Conservation (phyloP, 2,888 invertebrate genomes). For the Azorinus chamasolen region DNA sequence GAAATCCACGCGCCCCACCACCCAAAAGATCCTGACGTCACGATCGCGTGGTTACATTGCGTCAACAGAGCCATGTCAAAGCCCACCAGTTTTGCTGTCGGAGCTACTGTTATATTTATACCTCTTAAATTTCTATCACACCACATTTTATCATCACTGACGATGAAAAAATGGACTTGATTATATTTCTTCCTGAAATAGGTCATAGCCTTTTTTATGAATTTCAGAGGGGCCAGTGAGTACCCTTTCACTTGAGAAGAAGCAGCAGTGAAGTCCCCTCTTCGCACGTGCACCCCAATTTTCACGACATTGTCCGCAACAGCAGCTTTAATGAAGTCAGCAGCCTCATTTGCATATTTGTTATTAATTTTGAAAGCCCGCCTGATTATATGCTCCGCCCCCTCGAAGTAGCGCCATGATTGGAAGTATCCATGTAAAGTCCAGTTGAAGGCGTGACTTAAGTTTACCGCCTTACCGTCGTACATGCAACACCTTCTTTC, state of each 20-base stretch:
- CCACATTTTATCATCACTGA: conserved; percentile 71
- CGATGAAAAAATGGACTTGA: conserved; percentile 63
- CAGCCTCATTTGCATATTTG: conserved; percentile 39
- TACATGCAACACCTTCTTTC: conserved; percentile 56
- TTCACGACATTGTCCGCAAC: conserved; percentile 17
- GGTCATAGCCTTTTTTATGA: conserved; percentile 62
- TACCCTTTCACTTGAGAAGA: conserved; percentile 60
- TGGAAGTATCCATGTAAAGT: conserved; percentile 72
- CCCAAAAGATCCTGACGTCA: conserved; percentile 82
- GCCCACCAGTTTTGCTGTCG: conserved; percentile 45
- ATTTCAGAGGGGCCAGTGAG: conserved; percentile 60
- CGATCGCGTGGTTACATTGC: conserved; percentile 86
- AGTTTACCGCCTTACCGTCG: conserved; percentile 23
- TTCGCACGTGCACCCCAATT: conserved; percentile 65
- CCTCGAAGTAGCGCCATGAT: conserved; percentile 73
- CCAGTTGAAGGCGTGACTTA: conserved; percentile 63
- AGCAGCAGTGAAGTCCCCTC: conserved; percentile 63
- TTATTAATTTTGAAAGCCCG: conserved; percentile 63
- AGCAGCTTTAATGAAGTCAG: conserved; percentile 24
- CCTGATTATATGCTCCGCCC: conserved; percentile 40
- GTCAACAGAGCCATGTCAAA: conserved; percentile 70
- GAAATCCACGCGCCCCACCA: conserved; percentile 83
- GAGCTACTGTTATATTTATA: conserved; percentile 52
- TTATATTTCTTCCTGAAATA: conserved; percentile 61
- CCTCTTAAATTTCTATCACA: conserved; percentile 50